Percentiles rank a stretch among this genome's conserved stretches.
phyloP scores from a whole-genome alignment of 1,140 invertebrate species.

The Trichomalopsis sarcophagae region DNA sequence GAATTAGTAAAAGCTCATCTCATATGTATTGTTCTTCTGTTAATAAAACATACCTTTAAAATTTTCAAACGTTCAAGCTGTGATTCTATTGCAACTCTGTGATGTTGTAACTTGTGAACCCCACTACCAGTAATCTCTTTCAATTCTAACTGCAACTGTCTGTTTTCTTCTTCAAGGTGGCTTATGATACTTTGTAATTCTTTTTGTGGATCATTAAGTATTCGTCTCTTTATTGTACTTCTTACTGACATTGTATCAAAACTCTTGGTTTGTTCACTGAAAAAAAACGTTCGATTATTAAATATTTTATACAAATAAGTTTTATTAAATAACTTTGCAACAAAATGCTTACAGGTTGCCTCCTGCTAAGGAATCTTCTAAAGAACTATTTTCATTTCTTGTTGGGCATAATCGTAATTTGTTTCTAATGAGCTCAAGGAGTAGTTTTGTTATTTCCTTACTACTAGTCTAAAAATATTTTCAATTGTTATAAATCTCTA shows the following conservation, averaged over 20 bases:
- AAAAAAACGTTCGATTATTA: slow-evolving; percentile 28
- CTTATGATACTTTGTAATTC: slow-evolving; percentile 77
- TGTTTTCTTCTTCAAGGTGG: slow-evolving; percentile 76
- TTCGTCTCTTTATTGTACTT: slow-evolving; percentile 66
- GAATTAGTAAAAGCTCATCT: slow-evolving; percentile 4
- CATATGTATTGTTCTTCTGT: slow-evolving; percentile 31
- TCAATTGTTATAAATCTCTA: slow-evolving; percentile 31
- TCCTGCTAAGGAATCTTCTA: slow-evolving; percentile 62
- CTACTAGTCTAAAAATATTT: slow-evolving; percentile 69
- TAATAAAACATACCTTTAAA: slow-evolving; percentile 67
- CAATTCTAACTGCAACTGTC: slow-evolving; percentile 70
- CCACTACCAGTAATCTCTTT: slow-evolving; percentile 68
- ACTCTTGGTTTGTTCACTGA: slow-evolving; percentile 61
- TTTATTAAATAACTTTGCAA: slow-evolving; percentile 5
- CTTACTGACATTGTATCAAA: slow-evolving; percentile 63
- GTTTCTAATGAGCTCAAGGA: slow-evolving; percentile 74
- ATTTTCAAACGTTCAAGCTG: slow-evolving; percentile 74
- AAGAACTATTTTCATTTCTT: slow-evolving; percentile 56
- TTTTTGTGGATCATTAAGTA: slow-evolving; percentile 71
- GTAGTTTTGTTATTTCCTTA: slow-evolving; percentile 73
- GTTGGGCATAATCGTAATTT: slow-evolving; percentile 71
- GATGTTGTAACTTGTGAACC: slow-evolving; percentile 68
- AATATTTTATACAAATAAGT: not conserved
- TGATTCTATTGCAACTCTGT: slow-evolving; percentile 72
- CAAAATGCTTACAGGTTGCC: slow-evolving; percentile 54